Evolutionary conservation across 2,113 vertebrate genomes (phyloP), one percentile per base, ranked within the genome.

Genomic region (Antennarius striatus): DNA sequence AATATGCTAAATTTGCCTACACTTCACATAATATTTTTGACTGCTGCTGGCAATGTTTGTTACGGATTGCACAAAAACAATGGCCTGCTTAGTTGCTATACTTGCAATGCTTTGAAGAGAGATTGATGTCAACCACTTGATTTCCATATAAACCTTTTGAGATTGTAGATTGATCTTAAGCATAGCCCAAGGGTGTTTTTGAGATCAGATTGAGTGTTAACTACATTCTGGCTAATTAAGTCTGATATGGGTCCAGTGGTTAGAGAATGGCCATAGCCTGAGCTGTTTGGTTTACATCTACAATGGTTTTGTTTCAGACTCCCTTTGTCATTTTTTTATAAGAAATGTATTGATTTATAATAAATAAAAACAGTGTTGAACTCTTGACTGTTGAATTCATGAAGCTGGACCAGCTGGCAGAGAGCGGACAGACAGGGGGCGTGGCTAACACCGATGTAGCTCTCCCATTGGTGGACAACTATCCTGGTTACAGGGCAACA

Each of bases 331-430:
- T 82, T 85, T 88, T 86, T 89, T 87, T 92, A 91, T 90, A 92
- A 90, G 84, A 92, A 90, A 90, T 91, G 90, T 92, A 88, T 87
- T 91, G 88, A 85, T 94, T 94, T 93, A 89, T 92, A 92, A 91
- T 84, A 68, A 92, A 93, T 92, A 93, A 93, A 88, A 91, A 90
- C 87, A 77, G 91, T 92, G 90, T 92, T 93, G 75, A 85, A 83
- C 80, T 88, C 88, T 88, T 86, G 76, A 79, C 73, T 81, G 78
- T 77, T 83, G 59, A 76, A 56, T 36, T 5, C 32, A 12, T 43
- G 42, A 43, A 32, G 52, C 45, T 7, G 14, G 16, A 68, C 67
- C 46, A 28, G 66, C 61, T 43, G 63, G 40, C n/a, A 51, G 39
- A 22, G 42, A 32, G 48, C 13, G 4, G 40, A 36, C 17, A 0